Percentiles rank a stretch among this genome's conserved stretches.
phyloP scores from a whole-genome alignment of 2,113 vertebrate species.

The Nibea coibor region DNA sequence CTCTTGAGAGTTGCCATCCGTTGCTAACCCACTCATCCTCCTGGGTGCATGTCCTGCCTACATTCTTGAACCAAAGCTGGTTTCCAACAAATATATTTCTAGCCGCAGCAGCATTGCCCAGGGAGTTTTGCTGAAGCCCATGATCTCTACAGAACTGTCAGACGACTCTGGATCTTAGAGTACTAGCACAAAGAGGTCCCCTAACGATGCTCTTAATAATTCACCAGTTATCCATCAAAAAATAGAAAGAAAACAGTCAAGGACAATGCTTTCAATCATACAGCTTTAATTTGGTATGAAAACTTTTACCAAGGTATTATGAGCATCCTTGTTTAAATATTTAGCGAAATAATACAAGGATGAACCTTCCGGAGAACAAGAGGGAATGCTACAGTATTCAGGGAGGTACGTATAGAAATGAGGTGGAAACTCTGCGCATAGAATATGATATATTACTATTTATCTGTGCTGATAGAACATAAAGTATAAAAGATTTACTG shows the following conservation, averaged over 20 bases:
- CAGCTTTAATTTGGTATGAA: constrained; percentile 5
- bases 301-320: constrained; percentile 3
- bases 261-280: constrained; percentile 30
- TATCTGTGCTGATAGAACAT: neutral
- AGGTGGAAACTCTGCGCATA: neutral
- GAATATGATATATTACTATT: neutral
- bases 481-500: constrained; percentile 4
- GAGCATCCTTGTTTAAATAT: constrained; percentile 19
- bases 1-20: constrained; percentile 50
- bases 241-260: constrained; percentile 30
- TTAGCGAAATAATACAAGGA: neutral
- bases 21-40: constrained; percentile 46
- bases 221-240: neutral
- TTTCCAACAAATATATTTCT: constrained; percentile 49
- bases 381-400: neutral
- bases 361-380: neutral
- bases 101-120: constrained; percentile 15
- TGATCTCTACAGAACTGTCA: constrained; percentile 40
- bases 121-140: constrained; percentile 39
- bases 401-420: neutral
- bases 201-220: constrained; percentile 33
- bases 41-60: constrained; percentile 6
- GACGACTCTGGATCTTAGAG: constrained; percentile 14
- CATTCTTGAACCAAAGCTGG: constrained; percentile 24
- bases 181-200: constrained; percentile 37